Conservation (phyloP, 2,113 vertebrate species). For the Cavia porcellus region DNA sequence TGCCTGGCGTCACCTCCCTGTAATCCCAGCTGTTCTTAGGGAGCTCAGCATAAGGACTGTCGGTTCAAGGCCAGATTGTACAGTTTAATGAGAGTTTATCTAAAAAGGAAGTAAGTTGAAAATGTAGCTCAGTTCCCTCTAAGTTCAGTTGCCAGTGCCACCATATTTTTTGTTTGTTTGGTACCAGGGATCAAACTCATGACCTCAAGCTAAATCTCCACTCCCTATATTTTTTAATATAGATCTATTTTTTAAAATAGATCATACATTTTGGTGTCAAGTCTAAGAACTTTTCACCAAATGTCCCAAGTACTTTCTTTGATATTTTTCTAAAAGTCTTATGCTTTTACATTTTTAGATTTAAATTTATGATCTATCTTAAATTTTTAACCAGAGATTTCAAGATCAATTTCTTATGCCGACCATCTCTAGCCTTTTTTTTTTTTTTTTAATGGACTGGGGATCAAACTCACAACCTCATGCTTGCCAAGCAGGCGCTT, state of each 20-base stretch:
- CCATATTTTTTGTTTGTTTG: background rate
- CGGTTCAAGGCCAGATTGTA: background rate
- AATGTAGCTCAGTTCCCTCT: background rate
- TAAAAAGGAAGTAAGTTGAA: background rate
- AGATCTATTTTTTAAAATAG: background rate
- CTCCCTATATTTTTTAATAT: background rate
- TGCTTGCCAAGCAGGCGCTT: too few species aligned
- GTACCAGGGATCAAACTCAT: too few species aligned
- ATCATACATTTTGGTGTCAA: background rate
- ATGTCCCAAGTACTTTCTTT: background rate
- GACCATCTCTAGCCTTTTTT: too few species aligned
- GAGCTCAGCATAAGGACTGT: background rate
- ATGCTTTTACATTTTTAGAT: conserved; percentile 18
- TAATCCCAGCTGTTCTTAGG: background rate
- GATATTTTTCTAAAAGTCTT: conserved; percentile 30
- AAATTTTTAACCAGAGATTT: too few species aligned
- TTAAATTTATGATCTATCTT: background rate
- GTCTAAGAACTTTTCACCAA: conserved; percentile 8
- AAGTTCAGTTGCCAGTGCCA: background rate
- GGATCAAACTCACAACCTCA: too few species aligned
- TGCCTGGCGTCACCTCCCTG: background rate
- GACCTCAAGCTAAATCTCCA: too few species aligned
- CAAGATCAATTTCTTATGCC: too few species aligned
- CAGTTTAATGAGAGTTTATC: background rate
- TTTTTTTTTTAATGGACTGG: too few species aligned